Evolutionary conservation across 2,797 vertebrate genomes (phyloP), one percentile per base, ranked within the genome.

Genomic region (Lepus oiostolus): DNA sequence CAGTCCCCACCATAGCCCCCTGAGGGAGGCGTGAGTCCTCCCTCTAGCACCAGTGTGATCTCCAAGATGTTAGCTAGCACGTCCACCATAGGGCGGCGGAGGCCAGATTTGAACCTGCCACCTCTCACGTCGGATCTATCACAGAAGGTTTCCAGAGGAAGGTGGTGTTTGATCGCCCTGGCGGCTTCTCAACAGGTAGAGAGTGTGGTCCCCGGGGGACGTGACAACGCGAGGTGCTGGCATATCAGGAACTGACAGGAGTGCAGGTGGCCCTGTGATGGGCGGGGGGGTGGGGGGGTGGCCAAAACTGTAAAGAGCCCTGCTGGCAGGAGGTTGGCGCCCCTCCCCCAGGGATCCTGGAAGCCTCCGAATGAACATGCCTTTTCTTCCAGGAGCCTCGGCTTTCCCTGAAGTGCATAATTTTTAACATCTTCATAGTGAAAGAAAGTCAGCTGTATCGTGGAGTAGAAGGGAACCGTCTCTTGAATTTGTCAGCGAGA

Each of bases 401-500:
- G 0, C 92, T 91, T 96, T 96, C 95, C 83, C 96, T 21, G 52
- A 97, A 85, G 85, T 92, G 90, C 92, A 92, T 95, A 65, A 84
- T 68, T 93, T 95, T 84, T 81, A 95, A 82, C 79, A 88, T 92
- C 89, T 95, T 93, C 71, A 54, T 93, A 84, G 85, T 90, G 94
- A 93, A 93, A 90, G 94, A 88, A 93, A 96, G 70, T 92, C 90
- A 88, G 90, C 75, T 76, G 76, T 65, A 88, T 85, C 72, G 35
- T 74, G 68, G 80, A 65, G 62, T 32, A 89, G 71, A 76, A 88
- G 83, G 82, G 70, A 90, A 80, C 90, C 70, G 58, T 92, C 60
- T 92, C 88, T 72, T 94, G 93, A 75, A 88, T 96, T 95, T 96
- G 94, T 93, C 91, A 94, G 90, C 72, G 79, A 83, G 96, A 82